phyloP scores from a whole-genome alignment of 2,797 vertebrate species.

The Sphenodon punctatus region DNA sequence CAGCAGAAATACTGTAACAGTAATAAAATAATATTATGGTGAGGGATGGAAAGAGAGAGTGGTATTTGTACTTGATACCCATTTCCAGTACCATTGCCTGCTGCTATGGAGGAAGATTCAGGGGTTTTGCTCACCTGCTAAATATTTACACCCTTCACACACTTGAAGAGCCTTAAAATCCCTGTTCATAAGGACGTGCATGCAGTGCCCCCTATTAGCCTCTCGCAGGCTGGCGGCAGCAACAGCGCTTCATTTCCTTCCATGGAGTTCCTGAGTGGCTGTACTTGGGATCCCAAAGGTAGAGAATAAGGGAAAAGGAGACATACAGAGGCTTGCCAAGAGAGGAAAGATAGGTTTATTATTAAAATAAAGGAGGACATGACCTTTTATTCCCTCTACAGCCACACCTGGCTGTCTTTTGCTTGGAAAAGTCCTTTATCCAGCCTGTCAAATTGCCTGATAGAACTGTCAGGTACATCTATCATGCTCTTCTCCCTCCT shows the following conservation, averaged over 20 bases:
- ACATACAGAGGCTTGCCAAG: neutral
- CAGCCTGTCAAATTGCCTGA: neutral
- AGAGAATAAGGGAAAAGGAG: neutral
- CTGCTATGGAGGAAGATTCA: neutral
- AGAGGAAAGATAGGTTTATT: neutral
- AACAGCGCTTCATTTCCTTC: too few relatives aligned
- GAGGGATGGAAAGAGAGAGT: neutral
- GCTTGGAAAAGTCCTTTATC: neutral
- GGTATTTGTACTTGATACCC: neutral
- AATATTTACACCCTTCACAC: neutral
- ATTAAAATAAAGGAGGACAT: neutral
- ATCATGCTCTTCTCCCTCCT: neutral
- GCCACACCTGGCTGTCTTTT: neutral
- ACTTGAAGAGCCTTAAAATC: neutral
- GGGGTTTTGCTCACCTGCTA: neutral
- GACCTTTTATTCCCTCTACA: neutral
- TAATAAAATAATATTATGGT: neutral
- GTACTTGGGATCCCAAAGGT: neutral
- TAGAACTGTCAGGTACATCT: conserved; percentile 11
- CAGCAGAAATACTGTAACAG: too few relatives aligned
- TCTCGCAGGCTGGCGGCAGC: too few relatives aligned
- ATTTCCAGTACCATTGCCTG: neutral
- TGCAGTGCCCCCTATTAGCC: neutral
- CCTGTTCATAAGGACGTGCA: neutral
- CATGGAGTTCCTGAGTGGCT: too few relatives aligned